Percentiles rank a stretch among this genome's conserved stretches.
These are phyloP conservation scores for Galagoides demidoff DNA, from an alignment of 2,797 vertebrate genomes.

Conservation along the genomic window DNA sequence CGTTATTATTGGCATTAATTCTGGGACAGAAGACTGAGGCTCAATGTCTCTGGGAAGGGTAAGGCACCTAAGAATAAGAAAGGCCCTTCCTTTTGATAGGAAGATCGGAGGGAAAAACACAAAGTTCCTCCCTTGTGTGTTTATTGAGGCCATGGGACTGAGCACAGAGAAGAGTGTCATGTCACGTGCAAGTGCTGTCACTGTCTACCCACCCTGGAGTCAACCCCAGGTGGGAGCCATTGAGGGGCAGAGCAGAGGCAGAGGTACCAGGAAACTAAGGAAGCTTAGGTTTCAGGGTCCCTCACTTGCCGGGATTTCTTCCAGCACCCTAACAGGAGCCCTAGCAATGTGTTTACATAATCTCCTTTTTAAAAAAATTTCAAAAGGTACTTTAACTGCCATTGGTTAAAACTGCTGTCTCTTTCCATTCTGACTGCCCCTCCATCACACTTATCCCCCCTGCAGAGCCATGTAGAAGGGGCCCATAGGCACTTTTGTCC, in stretches of 20 bases:
- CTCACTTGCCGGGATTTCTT: neutral
- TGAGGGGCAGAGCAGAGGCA: neutral
- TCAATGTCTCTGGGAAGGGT: neutral
- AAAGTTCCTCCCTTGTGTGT: neutral
- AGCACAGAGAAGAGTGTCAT: neutral
- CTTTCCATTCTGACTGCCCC: neutral
- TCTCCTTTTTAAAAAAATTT: neutral
- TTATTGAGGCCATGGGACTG: rapidly evolving
- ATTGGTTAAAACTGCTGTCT: neutral
- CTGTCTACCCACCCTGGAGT: neutral
- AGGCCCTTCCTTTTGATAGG: neutral
- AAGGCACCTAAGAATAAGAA: neutral
- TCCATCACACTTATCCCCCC: neutral
- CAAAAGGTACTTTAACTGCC: neutral
- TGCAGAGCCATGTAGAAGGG: neutral
- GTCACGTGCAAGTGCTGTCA: neutral
- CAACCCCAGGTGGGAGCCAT: no score
- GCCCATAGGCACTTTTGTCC: neutral
- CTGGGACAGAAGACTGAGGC: neutral
- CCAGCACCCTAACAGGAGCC: neutral
- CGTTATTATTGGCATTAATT: neutral
- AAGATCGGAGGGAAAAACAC: neutral
- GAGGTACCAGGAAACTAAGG: neutral
- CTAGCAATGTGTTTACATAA: neutral
- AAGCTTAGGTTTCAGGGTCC: neutral